These are phyloP conservation scores for Apis florea DNA, from an alignment of 1,140 invertebrate species.

Conservation along the genomic window DNA sequence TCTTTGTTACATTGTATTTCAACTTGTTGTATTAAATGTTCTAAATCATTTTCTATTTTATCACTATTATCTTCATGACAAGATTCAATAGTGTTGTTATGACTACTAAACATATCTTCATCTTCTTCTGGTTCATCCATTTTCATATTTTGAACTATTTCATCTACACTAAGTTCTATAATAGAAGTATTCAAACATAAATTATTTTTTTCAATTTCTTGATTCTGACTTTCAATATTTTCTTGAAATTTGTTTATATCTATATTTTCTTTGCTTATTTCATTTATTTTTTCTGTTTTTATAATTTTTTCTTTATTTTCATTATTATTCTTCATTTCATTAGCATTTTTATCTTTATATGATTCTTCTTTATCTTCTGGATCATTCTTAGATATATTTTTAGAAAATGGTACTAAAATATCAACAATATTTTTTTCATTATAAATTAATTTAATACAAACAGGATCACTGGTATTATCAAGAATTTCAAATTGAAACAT, in stretches of 20 bases:
- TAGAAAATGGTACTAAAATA: conserved; percentile 56
- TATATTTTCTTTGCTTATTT: background rate
- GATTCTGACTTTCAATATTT: background rate
- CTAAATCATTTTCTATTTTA: background rate
- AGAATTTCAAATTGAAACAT: conserved; percentile 72
- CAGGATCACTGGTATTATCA: conserved; percentile 76
- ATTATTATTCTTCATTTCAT: too few species aligned
- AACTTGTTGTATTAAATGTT: background rate
- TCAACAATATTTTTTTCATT: conserved; percentile 66
- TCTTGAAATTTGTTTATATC: background rate
- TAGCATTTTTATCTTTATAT: background rate
- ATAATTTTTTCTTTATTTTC: background rate
- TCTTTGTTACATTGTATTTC: background rate
- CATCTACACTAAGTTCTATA: conserved; percentile 56
- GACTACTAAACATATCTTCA: background rate
- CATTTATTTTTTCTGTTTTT: background rate
- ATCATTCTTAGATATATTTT: conserved; percentile 10
- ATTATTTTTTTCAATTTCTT: conserved; percentile 3
- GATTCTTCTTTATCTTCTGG: background rate
- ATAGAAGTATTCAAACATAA: background rate
- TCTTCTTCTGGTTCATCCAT: conserved; percentile 3
- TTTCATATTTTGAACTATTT: conserved; percentile 56
- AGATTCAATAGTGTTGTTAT: background rate
- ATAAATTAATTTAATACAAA: conserved; percentile 56
- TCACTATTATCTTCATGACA: background rate